These are phyloP conservation scores for Orthosia gracilis DNA, from an alignment of 2,888 invertebrate species.

Conservation along the genomic window DNA sequence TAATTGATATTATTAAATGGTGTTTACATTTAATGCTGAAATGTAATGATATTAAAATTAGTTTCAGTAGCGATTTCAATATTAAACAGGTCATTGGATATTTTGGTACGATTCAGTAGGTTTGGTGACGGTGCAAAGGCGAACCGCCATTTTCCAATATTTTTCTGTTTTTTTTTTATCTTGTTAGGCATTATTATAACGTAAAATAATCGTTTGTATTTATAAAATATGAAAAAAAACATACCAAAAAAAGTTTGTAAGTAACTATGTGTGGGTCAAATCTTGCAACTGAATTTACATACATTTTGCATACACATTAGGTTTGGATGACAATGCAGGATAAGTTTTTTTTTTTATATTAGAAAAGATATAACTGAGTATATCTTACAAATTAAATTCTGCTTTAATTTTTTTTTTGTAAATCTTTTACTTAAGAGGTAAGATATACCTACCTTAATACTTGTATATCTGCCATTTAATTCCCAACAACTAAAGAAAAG, in stretches of 20 bases:
- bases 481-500: slow-evolving; percentile 5
- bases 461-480: background rate
- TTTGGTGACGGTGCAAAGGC: background rate
- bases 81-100: background rate
- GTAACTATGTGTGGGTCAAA: no score
- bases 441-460: background rate
- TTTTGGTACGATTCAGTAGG: background rate
- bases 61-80: background rate
- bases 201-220: no score
- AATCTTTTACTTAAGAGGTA: background rate
- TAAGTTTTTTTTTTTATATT: no score
- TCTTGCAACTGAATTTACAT: no score
- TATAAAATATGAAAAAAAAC: no score
- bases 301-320: no score
- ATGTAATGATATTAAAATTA: slow-evolving; percentile 3
- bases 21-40: slow-evolving; percentile 2
- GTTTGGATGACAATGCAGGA: no score
- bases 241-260: no score
- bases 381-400: background rate
- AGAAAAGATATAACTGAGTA: no score
- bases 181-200: no score
- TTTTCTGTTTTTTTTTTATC: no score
- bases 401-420: background rate
- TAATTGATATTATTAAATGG: slow-evolving; percentile 21
- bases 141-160: background rate